Base-by-base conservation (phyloP, 1,140 invertebrate genomes). In the Yoshiicerus persimilis region DNA sequence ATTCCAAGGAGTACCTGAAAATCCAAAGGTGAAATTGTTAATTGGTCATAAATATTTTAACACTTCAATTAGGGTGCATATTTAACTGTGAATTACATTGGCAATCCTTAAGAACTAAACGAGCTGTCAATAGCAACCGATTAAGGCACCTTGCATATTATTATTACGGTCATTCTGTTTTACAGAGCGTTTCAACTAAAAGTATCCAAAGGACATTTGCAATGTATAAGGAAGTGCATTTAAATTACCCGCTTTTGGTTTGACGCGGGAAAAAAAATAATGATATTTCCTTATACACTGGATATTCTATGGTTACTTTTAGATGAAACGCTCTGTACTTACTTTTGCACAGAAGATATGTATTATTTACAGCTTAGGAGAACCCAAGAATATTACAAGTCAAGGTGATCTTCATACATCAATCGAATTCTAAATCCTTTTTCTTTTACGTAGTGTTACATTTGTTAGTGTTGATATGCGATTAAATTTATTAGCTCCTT, bases 1-100 rank as follows among this genome's bases (percentile, higher is more conserved):
- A 91, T 64, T 0, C 92, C 92, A 84, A 93, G 91, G 38, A 93
- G 89, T 6, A 92, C 86, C 88, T 93, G 92, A 36, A 89, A 70
- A 36, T 30, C 8, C 23, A 66, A 56, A n/a, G 16, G 6, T n/a
- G n/a, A 56, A 8, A 66, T 4, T 66, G 64, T 10, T 11, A 27
- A 30, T 66, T 30, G 23, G n/a, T 25, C 25, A 0, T 8, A 66
- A 25, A 66, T 27, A 27, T 66, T 66, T 62, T 66, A 66, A n/a
- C 25, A 66, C 20, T n/a, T 56, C 47, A 0, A 56, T 56, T 47
- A 16, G 16, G 8, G n/a, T n/a, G n/a, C n/a, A n/a, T n/a, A n/a
- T 16, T 47, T 11, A 47, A 56, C 4, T 56, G 20, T 4, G n/a
- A 20, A n/a, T n/a, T n/a, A n/a, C n/a, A n/a, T n/a, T n/a, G n/a